A percentile compares a stretch with the other conserved stretches of the same genome.
These are phyloP conservation scores for Eupleurogrammus muticus DNA, from an alignment of 2,797 vertebrate species.

Conservation along the genomic window DNA sequence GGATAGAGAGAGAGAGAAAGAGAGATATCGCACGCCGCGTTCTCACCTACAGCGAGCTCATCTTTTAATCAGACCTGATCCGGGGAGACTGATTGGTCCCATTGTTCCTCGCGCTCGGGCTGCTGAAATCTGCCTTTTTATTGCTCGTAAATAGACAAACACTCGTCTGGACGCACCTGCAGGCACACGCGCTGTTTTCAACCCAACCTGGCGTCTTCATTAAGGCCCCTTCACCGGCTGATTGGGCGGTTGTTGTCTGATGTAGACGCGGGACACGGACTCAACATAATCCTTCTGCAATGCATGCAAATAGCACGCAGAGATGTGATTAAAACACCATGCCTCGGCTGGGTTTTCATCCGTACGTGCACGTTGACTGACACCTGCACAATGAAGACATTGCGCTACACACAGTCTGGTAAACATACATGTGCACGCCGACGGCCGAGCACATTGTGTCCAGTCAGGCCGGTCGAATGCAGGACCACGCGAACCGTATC, in stretches of 20 bases:
- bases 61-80: conserved; percentile 71
- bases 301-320: conserved; percentile 50
- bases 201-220: conserved; percentile 56
- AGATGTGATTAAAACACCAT: conserved; percentile 69
- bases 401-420: neutral
- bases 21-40: conserved; percentile 44
- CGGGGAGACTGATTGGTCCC: conserved; percentile 69
- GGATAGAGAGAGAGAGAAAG: no score
- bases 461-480: conserved; percentile 35
- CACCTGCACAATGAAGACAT: conserved; percentile 18
- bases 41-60: conserved; percentile 58
- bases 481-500: conserved; percentile 44
- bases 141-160: conserved; percentile 37
- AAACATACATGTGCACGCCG: neutral
- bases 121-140: conserved; percentile 56
- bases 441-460: conserved; percentile 8
- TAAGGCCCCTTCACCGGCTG: conserved; percentile 57
- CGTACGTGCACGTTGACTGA: conserved; percentile 44
- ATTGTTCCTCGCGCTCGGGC: conserved; percentile 66
- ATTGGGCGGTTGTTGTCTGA: conserved; percentile 62
- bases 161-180: conserved; percentile 10
- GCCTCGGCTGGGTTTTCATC: conserved; percentile 21
- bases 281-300: conserved; percentile 37
- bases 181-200: conserved; percentile 21
- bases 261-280: conserved; percentile 51